Evolutionary conservation across 2,113 vertebrate genomes (phyloP).

Genomic region (Ivindomyrus marchei): DNA sequence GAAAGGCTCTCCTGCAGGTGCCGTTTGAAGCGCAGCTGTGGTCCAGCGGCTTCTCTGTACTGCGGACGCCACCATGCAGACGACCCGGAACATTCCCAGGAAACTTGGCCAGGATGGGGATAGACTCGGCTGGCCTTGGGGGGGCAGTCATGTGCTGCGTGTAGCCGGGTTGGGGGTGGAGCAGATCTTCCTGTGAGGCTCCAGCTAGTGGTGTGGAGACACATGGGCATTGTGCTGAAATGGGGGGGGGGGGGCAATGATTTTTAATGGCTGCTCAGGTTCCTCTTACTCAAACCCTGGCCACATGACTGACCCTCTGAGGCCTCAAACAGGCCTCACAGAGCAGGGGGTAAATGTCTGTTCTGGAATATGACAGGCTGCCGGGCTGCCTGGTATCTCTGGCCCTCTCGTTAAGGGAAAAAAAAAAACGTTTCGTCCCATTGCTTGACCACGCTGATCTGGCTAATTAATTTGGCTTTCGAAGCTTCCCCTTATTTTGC

Average conservation of each 20-base stretch:
- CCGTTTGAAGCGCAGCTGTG: neutral
- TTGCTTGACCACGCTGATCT: neutral
- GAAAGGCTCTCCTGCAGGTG: neutral
- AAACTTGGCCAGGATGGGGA: neutral
- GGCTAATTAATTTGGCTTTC: neutral
- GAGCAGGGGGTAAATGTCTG: neutral
- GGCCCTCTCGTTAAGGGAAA: neutral
- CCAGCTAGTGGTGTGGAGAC: neutral
- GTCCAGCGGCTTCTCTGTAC: neutral
- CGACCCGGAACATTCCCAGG: neutral
- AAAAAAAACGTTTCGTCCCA: neutral
- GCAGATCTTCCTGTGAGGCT: neutral
- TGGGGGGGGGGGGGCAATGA: neutral
- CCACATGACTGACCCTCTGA: neutral
- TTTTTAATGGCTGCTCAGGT: neutral
- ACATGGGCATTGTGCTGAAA: neutral
- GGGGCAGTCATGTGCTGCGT: neutral
- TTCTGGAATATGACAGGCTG: neutral
- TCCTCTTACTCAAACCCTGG: neutral
- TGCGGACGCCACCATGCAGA: neutral
- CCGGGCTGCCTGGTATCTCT: neutral
- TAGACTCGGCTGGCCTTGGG: neutral
- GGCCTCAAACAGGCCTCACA: neutral
- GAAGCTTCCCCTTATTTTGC: neutral
- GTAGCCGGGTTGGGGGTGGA: neutral